phyloP scores from a whole-genome alignment of 1,140 invertebrate genomes.

The Formica exsecta region DNA sequence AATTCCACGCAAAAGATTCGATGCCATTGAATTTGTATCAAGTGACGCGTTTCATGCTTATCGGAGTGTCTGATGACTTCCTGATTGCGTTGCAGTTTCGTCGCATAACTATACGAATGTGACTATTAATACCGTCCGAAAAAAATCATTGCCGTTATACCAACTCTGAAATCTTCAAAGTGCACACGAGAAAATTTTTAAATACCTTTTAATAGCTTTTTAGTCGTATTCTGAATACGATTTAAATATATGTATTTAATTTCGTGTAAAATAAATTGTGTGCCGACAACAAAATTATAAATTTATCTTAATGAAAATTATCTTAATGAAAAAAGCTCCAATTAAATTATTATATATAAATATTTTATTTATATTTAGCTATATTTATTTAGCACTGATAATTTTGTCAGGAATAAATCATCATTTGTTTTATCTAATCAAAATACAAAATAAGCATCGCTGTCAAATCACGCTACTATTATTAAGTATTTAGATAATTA shows the following conservation, averaged over 20 bases:
- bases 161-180: background rate
- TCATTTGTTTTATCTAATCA: background rate
- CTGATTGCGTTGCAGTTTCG: constrained; percentile 51
- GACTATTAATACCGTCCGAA: constrained; percentile 5
- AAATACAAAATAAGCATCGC: background rate
- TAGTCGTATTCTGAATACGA: too few relatives aligned
- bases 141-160: constrained; percentile 1
- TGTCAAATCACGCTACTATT: background rate
- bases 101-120: constrained; percentile 23
- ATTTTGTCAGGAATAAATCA: background rate
- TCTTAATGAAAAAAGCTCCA: background rate
- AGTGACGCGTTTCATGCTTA: constrained; percentile 27
- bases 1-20: constrained; percentile 39
- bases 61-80: constrained; percentile 46
- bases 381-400: background rate
- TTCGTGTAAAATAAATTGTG: background rate
- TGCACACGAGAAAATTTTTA: background rate
- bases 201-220: background rate
- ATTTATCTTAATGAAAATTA: constrained; percentile 18
- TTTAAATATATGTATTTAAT: too few relatives aligned
- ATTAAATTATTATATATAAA: constrained; percentile 1
- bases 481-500: background rate
- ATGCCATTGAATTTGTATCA: constrained; percentile 41
- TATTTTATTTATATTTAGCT: too few relatives aligned
- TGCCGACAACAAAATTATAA: background rate